Percentiles rank a stretch among this genome's conserved stretches.
phyloP scores from a whole-genome alignment of 2,113 vertebrate genomes.

The Orcinus orca region DNA sequence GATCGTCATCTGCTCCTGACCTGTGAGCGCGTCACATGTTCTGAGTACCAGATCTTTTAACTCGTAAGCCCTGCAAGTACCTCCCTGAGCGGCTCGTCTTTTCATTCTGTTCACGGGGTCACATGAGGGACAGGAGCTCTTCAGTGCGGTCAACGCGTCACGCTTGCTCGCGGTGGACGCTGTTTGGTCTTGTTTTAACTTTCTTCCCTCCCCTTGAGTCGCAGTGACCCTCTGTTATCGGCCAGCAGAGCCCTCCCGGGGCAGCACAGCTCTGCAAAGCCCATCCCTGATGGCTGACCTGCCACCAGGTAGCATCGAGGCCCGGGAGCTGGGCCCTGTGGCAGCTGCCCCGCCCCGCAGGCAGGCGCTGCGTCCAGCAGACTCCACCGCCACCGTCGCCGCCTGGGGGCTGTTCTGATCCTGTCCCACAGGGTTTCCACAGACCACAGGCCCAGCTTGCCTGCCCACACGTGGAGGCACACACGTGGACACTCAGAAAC shows the following conservation, averaged over 20 bases:
- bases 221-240: fast-evolving
- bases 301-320: fast-evolving
- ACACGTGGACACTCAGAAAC: too few relatives aligned
- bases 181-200: not conserved
- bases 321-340: fast-evolving
- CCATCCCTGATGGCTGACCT: fast-evolving
- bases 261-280: not conserved
- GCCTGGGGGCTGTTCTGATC: not conserved
- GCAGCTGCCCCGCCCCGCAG: not conserved
- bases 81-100: not conserved
- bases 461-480: not conserved
- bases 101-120: not conserved
- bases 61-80: fast-evolving
- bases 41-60: not conserved
- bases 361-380: not conserved
- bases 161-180: not conserved
- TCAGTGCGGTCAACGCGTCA: not conserved
- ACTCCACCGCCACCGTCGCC: not conserved
- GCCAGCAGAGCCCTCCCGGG: not conserved
- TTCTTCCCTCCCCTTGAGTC: not conserved
- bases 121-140: not conserved
- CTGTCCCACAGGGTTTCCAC: not conserved
- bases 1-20: not conserved
- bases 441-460: not conserved
- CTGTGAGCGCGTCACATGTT: fast-evolving